Conservation (phyloP, 2,888 invertebrate genomes). For the Dryobotodes eremita region DNA sequence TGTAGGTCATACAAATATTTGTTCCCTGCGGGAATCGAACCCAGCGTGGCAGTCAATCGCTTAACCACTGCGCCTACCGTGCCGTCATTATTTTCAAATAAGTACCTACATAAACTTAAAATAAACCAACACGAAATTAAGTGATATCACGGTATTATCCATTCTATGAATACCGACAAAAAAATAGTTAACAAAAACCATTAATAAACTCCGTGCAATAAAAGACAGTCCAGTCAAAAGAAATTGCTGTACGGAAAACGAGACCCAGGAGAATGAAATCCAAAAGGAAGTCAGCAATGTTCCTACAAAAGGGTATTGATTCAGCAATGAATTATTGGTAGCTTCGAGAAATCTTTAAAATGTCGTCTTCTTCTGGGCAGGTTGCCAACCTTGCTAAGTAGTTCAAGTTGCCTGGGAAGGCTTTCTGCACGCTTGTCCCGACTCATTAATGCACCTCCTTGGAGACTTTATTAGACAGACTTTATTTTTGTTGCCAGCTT, state of each 20-base stretch:
- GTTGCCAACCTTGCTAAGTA: conserved; percentile 54
- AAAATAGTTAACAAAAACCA: neutral
- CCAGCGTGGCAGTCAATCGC: too few relatives aligned
- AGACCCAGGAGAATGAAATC: conserved; percentile 11
- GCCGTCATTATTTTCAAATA: neutral
- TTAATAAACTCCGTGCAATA: neutral
- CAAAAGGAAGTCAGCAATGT: conserved; percentile 22
- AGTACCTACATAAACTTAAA: neutral
- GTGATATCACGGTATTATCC: too few relatives aligned
- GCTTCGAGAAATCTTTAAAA: conserved; percentile 39
- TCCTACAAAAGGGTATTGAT: conserved; percentile 55
- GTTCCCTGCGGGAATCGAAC: too few relatives aligned
- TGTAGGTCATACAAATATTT: too few relatives aligned
- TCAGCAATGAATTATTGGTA: conserved; percentile 53
- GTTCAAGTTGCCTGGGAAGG: conserved; percentile 42
- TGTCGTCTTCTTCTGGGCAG: conserved; percentile 41
- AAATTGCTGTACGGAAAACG: conserved; percentile 27
- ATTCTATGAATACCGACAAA: neutral
- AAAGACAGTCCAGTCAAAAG: conserved; percentile 20
- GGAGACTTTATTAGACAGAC: conserved; percentile 25
- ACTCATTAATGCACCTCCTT: conserved; percentile 58
- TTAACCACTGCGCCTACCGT: too few relatives aligned
- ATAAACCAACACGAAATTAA: too few relatives aligned
- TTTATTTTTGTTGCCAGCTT: conserved; percentile 25
- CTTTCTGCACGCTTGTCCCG: conserved; percentile 40